phyloP scores from a whole-genome alignment of 2,113 vertebrate species.

The Zosterops borbonicus region DNA sequence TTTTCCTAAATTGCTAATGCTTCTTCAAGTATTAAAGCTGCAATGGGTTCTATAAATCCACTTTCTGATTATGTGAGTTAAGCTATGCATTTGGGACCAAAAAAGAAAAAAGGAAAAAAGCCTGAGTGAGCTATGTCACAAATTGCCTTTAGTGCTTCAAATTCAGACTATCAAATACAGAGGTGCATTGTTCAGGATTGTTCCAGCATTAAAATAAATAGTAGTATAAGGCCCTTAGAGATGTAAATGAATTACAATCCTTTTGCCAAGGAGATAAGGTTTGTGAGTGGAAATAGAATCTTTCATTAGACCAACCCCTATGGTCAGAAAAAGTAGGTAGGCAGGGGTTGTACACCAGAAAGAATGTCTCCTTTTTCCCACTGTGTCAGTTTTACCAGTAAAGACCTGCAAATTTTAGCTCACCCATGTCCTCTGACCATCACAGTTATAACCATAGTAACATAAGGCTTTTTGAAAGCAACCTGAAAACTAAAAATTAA shows the following conservation, averaged over 20 bases:
- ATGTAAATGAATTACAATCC: neutral
- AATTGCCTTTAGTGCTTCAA: conserved; percentile 21
- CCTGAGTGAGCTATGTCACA: neutral
- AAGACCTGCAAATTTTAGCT: neutral
- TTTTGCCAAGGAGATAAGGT: neutral
- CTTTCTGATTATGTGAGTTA: conserved; percentile 34
- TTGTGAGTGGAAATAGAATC: neutral
- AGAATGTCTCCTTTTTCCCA: neutral
- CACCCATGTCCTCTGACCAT: neutral
- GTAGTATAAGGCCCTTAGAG: neutral
- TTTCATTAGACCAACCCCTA: neutral
- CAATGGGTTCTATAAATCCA: conserved; percentile 5
- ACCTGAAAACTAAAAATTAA: neutral
- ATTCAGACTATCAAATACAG: neutral
- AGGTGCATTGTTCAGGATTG: neutral
- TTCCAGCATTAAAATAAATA: neutral
- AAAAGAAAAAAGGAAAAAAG: neutral
- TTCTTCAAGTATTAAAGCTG: conserved; percentile 10
- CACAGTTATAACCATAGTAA: neutral
- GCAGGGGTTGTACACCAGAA: neutral
- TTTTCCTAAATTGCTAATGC: conserved; percentile 39
- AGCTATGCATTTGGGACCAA: conserved; percentile 1
- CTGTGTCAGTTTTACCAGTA: neutral
- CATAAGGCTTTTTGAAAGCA: neutral
- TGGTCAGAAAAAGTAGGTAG: neutral